phyloP scores from a whole-genome alignment of 30 jellyfish, hydroid and myxozoan genomes.

The Nemopilema nomurai region DNA sequence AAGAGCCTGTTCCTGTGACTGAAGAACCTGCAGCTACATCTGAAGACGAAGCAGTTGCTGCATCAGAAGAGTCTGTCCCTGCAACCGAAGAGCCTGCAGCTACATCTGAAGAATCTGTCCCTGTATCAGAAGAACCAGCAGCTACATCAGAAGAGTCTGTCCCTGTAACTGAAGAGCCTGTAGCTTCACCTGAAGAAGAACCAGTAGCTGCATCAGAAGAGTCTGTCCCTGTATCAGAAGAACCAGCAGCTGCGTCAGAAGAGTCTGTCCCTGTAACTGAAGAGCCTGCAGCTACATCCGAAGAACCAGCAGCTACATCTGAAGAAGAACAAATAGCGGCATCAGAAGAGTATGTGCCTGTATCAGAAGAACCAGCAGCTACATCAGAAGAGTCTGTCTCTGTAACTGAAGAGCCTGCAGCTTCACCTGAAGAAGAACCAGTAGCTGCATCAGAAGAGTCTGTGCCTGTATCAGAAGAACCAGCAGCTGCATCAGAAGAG shows the following conservation, averaged over 20 bases:
- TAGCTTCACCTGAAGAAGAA: constrained; percentile 30
- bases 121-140: constrained; percentile 22
- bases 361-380: constrained; percentile 5
- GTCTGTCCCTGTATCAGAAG: constrained; percentile 29
- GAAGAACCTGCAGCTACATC: constrained; percentile 27
- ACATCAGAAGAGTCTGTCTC: constrained; percentile 27
- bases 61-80: constrained; percentile 27
- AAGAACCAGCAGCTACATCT: constrained; percentile 18
- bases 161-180: constrained; percentile 15
- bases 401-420: constrained; percentile 31
- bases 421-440: not conserved
- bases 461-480: constrained; percentile 18
- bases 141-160: constrained; percentile 32
- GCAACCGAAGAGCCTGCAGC: constrained; percentile 17
- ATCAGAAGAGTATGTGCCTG: constrained; percentile 17
- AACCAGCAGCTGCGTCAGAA: constrained; percentile 25
- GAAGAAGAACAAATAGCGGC: constrained; percentile 23
- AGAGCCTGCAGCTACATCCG: constrained; percentile 19
- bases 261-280: constrained; percentile 30
- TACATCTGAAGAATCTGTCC: constrained; percentile 26
- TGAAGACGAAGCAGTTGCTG: constrained; percentile 20
- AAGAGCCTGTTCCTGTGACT: constrained; percentile 11
- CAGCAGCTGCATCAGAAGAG: constrained; percentile 24
- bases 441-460: constrained; percentile 10
- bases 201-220: constrained; percentile 29